Evolutionary conservation across 2,113 vertebrate species (phyloP), one percentile per base, ranked within the genome.

Genomic region (Triplophysa tibetana): DNA sequence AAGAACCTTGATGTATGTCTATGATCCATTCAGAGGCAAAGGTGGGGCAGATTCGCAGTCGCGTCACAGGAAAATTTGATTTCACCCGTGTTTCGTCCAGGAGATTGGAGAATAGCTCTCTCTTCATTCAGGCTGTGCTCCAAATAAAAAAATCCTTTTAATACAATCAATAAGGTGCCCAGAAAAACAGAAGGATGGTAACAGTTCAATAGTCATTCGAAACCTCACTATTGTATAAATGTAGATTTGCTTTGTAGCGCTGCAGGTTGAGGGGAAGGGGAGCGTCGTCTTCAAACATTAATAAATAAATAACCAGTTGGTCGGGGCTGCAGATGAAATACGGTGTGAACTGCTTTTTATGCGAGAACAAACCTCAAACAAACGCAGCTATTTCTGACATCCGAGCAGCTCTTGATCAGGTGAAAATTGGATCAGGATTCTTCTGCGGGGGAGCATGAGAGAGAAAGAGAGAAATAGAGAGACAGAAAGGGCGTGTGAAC

Each of bases 351-450:
- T 63, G 50, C 26, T 83, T 83, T 83, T 74, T 77, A 85, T 86
- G 78, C 68, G 29, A 82, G 77, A 85, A 85, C 77, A 84, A 86
- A 82, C 65, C 75, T 75, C 61, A 76, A 79, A 81, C 79, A 77
- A 81, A 82, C 79, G 13, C 74, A 85, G 84, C 69, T 82, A 76
- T 80, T 82, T 78, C 75, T 83, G 77, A 69, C 61, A 14, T 82
- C 60, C 64, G 64, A 70, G 77, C 79, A 80, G 76, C 56, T 69
- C 70, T 83, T 85, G 83, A 81, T 87, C 63, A 61, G 72, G 41
- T 80, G 79, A 70, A 80, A 82, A 81, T 79, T 77, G 69, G 66
- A 84, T 81, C 77, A 79, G 80, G 72, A 81, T 85, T 83, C 64
- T 81, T 78, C 81, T 75, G 75, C 54, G 52, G 76, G 77, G 75